Evolutionary conservation across 2,888 invertebrate species (phyloP), one percentile per base, ranked within the genome.

Genomic region (Hedya salicella): DNA sequence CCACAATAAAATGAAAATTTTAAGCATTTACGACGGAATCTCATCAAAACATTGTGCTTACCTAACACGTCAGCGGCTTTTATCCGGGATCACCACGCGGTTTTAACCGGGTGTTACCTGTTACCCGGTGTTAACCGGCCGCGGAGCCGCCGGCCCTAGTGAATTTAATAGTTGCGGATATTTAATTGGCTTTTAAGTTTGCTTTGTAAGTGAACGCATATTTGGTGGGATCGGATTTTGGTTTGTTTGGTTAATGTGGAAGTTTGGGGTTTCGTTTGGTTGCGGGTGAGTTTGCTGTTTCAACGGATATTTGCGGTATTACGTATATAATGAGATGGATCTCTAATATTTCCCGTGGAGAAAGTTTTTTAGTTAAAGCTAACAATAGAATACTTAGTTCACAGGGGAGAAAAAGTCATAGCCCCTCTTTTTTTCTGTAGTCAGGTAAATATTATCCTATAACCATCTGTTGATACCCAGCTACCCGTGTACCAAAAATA

Each of bases 131-230:
- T 52, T 66, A 63, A 54, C 61, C 60, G 54, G 39, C n/a, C 57
- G 57, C 66, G 53, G 49, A 54, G 62, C 59, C 21, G 49, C 67
- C 65, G 56, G 56, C 53, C 62, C 53, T 16, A 54, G 57, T 60
- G 53, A 56, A 52, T 64, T 57, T 61, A 62, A 62, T 62, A 65
- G 60, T 57, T 61, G 62, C 62, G 65, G 62, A 14, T 57, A 48
- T 69, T 62, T 54, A 68, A 69, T 69, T 63, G 67, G 53, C 71
- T 73, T 73, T 70, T 66, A 61, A 53, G 73, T 71, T 73, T 68
- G 67, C 62, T 69, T 68, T 46, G 67, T 67, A 62, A 68, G 64
- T 68, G 67, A 71, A 62, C 49, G 68, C 63, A 70, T 70, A 68
- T 69, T 70, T 68, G 70, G 68, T 66, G 56, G 68, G 56, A 66